These are phyloP conservation scores for Hippasteria phrygiana DNA, from an alignment of 53 echinoderm and acorn worm species.

Conservation along the genomic window DNA sequence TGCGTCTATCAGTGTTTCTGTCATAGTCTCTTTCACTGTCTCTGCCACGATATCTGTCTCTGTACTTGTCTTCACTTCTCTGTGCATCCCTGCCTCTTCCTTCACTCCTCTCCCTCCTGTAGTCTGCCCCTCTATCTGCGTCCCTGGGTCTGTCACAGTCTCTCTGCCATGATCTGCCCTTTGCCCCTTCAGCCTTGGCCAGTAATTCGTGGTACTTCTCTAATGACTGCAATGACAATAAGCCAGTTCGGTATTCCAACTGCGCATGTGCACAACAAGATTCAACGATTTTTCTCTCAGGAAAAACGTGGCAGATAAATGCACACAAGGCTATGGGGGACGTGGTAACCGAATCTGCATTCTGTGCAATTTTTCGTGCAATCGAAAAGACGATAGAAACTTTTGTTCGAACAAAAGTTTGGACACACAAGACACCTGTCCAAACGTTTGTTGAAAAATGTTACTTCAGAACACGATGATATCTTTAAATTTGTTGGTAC, in stretches of 20 bases:
- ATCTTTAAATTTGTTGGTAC: too few relatives aligned
- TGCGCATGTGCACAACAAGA: too few relatives aligned
- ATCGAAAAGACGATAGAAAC: too few relatives aligned
- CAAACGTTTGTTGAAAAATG: too few relatives aligned
- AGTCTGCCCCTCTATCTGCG: slow-evolving; percentile 23
- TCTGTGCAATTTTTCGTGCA: too few relatives aligned
- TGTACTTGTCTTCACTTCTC: slow-evolving; percentile 1
- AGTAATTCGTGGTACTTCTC: slow-evolving; percentile 84
- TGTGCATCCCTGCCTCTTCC: slow-evolving; percentile 17
- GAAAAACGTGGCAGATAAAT: too few relatives aligned
- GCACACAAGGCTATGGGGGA: too few relatives aligned
- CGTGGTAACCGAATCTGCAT: too few relatives aligned
- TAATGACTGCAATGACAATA: slow-evolving; percentile 73
- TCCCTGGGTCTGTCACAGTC: slow-evolving; percentile 44
- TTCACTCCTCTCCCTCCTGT: slow-evolving; percentile 46
- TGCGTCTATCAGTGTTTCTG: slow-evolving; percentile 57
- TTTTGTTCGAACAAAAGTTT: too few relatives aligned
- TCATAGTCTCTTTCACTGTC: slow-evolving; percentile 51
- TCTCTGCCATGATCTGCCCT: slow-evolving; percentile 24
- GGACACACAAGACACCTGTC: too few relatives aligned
- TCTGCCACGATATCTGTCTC: slow-evolving; percentile 16
- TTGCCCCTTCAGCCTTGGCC: slow-evolving; percentile 77
- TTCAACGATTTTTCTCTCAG: too few relatives aligned
- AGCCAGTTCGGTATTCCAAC: background rate
- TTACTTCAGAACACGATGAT: too few relatives aligned